Percentiles rank a stretch among this genome's conserved stretches.
These are phyloP conservation scores for Pollenia angustigena DNA, from an alignment of 2,888 invertebrate species.

Conservation along the genomic window DNA sequence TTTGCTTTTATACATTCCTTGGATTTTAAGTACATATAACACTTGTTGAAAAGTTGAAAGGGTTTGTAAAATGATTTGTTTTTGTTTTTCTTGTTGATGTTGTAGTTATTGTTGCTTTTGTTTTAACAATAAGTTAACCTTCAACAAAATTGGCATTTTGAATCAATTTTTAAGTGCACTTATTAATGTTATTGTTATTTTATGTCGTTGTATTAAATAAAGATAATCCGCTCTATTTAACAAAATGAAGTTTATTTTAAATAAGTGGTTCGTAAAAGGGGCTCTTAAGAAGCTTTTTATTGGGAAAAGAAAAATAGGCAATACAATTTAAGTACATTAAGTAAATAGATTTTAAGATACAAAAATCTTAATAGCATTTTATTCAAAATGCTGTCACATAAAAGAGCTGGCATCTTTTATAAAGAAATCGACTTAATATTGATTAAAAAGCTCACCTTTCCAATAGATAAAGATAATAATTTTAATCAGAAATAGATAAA, in stretches of 20 bases:
- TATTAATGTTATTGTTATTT: constrained; percentile 45
- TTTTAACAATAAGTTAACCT: constrained; percentile 59
- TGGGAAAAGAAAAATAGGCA: no score
- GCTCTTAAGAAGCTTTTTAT: background rate
- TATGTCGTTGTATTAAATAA: constrained; percentile 31
- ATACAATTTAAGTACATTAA: no score
- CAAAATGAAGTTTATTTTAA: constrained; percentile 10
- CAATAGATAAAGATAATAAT: no score
- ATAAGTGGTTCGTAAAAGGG: background rate
- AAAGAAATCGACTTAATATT: no score
- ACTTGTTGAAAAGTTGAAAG: constrained; percentile 65
- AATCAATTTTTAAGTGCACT: constrained; percentile 57
- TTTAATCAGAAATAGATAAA: no score
- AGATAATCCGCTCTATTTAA: constrained; percentile 36
- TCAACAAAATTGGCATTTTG: constrained; percentile 44
- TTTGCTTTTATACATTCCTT: constrained; percentile 39
- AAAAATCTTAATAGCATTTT: no score
- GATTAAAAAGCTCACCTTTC: no score
- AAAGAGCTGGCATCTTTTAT: no score
- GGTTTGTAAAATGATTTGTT: constrained; percentile 59
- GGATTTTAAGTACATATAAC: constrained; percentile 46
- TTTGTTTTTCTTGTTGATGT: constrained; percentile 29
- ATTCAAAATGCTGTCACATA: no score
- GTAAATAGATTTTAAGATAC: no score
- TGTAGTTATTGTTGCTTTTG: constrained; percentile 18